Evolutionary conservation across 2,888 invertebrate species (phyloP), one percentile per base, ranked within the genome.

Genomic region (Teinopalpus imperialis): DNA sequence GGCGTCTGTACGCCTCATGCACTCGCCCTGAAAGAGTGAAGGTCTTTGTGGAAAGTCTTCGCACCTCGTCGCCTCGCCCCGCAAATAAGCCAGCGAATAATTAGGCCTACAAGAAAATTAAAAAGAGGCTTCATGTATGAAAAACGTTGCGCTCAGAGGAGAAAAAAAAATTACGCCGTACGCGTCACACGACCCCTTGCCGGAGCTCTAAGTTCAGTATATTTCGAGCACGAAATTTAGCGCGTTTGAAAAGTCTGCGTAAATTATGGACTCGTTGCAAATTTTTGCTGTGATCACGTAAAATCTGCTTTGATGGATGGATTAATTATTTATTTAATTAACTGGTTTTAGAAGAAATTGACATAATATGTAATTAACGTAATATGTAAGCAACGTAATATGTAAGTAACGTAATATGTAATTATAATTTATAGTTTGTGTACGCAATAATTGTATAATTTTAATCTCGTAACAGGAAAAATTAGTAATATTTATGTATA

Each of bases 101-200:
- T 82, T 81, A 80, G 81, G 76, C 79, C 75, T 71, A 78, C 72
- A 77, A 79, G 80, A 72, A 78, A 73, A 77, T 76, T 74, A 74
- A 72, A 66, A 69, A 66, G 50, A 60, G 54, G 56, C 59, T 61
- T 59, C 59, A 52, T 43, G 43, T 42, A 27, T 42, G 41, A 49
- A 56, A 53, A 51, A 40, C n/a, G 39, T 37, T 45, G 45, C 41
- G 40, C 44, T 43, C 43, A 24, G 29, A 43, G 48, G 44, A 43
- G 35, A 43, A 32, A 31, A 40, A 46, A 50, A 46, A 12, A 29
- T 9, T 14, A 20, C 18, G 7, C 27, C 16, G 10, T 9, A 10
- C 12, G 18, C 2, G 18, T 20, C 14, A 29, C 27, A 20, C 13
- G 12, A 0, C 29, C 29, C 29, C n/a, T 7, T 14, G 13, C 6